phyloP scores from a whole-genome alignment of 2,797 vertebrate genomes.

The Acanthopagrus latus region DNA sequence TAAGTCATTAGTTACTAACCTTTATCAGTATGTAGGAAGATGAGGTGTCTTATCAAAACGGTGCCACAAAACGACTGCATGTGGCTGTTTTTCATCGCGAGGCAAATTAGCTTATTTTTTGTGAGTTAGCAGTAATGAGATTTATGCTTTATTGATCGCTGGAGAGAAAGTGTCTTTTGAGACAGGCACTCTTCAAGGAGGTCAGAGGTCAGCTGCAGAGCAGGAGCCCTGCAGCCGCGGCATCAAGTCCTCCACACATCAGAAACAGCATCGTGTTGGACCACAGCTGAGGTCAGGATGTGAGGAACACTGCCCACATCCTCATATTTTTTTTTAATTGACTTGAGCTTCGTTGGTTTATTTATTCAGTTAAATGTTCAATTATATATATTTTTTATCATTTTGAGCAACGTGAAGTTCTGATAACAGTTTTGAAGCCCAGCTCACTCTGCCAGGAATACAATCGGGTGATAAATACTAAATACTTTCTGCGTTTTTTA shows the following conservation, averaged over 20 bases:
- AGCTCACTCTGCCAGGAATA: not conserved
- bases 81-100: not conserved
- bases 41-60: not conserved
- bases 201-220: constrained; percentile 26
- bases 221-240: not conserved
- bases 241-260: constrained; percentile 6
- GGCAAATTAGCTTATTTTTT: not conserved
- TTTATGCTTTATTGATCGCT: constrained; percentile 20
- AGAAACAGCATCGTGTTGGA: not conserved
- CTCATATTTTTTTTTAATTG: not conserved
- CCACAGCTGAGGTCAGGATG: not conserved
- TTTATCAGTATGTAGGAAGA: not conserved
- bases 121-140: not conserved
- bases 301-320: no score
- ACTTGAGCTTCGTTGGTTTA: not conserved
- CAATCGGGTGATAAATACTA: not conserved
- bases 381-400: not conserved
- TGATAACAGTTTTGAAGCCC: not conserved
- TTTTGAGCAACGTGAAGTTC: not conserved
- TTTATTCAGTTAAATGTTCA: not conserved
- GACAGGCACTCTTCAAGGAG: not conserved
- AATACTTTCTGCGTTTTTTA: not conserved
- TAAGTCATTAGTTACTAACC: not conserved
- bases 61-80: no score
- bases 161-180: not conserved